Evolutionary conservation across 2,113 vertebrate genomes (phyloP), one percentile per base, ranked within the genome.

Genomic region (Seriola aureovittata): DNA sequence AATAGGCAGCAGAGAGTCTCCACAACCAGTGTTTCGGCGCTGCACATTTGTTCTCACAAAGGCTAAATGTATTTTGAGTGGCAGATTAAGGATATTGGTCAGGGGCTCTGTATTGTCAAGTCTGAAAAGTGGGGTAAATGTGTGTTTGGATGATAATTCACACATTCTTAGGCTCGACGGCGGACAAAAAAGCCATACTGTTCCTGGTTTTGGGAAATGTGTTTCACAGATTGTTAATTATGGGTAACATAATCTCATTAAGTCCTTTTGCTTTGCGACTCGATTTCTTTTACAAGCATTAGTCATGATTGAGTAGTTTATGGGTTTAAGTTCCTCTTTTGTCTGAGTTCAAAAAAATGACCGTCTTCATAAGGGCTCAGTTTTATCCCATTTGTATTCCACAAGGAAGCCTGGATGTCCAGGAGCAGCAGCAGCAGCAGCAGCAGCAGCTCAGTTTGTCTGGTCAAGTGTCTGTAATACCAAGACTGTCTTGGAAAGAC

Each of bases 71-170:
- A 94, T 91, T 94, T 92, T 93, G 84, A 84, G 86, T 91, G 92
- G 63, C 91, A 94, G 94, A 95, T 96, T 94, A 94, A 88, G 83
- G 92, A 82, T 85, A 55, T 88, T 85, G 93, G 91, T 92, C 90
- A 84, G 88, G 79, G 94, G 75, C 88, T 70, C 80, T 85, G 59
- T 84, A 94, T 95, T 96, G 95, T 96, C 80, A 91, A 78, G 71
- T 32, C 40, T 80, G 91, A 93, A 91, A 93, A 92, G 93, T 95
- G 88, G 87, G 58, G 38, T 73, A 85, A 93, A 95, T 96, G 92
- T 96, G 94, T 92, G 93, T 93, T 94, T 91, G 92, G 86, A 83
- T 89, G 95, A 96, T 96, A 96, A 96, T 95, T 94, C 81, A 82
- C 52, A 82, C 95, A 94, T 93, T 95, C 92, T 93, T 92, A 78